Conservation (phyloP, 2,888 invertebrate genomes). For the Cheilosia soror region DNA sequence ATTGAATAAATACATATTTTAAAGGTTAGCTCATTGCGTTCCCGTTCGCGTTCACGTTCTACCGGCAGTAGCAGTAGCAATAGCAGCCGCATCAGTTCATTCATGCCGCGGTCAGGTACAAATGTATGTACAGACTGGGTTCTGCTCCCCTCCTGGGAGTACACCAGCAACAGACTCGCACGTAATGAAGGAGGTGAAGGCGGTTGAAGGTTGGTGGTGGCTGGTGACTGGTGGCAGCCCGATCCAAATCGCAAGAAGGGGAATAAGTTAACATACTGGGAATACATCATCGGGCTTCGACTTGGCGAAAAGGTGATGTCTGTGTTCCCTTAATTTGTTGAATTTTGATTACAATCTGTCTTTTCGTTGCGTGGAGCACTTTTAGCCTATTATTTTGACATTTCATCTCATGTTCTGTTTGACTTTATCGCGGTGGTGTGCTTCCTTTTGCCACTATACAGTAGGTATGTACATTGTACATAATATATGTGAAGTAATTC, state of each 20-base stretch:
- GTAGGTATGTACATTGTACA: background rate
- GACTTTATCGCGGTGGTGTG: constrained; percentile 56
- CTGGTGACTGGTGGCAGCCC: constrained; percentile 32
- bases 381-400: constrained; percentile 76
- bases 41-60: constrained; percentile 33
- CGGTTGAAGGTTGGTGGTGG: constrained; percentile 37
- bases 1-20: constrained; percentile 78
- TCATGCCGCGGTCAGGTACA: constrained; percentile 68
- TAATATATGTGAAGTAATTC: background rate
- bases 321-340: constrained; percentile 79
- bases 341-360: constrained; percentile 79
- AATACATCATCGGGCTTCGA: constrained; percentile 50
- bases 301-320: constrained; percentile 77
- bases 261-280: constrained; percentile 71
- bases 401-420: constrained; percentile 71
- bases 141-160: constrained; percentile 67
- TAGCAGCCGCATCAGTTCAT: constrained; percentile 47
- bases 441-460: constrained; percentile 18
- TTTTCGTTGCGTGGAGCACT: constrained; percentile 75
- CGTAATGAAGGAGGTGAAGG: constrained; percentile 65
- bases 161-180: constrained; percentile 38
- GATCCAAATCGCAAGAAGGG: constrained; percentile 62
- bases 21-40: constrained; percentile 74
- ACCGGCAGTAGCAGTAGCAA: background rate
- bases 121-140: constrained; percentile 45